Conservation (phyloP, 2,797 vertebrate genomes). For the Molothrus ater region DNA sequence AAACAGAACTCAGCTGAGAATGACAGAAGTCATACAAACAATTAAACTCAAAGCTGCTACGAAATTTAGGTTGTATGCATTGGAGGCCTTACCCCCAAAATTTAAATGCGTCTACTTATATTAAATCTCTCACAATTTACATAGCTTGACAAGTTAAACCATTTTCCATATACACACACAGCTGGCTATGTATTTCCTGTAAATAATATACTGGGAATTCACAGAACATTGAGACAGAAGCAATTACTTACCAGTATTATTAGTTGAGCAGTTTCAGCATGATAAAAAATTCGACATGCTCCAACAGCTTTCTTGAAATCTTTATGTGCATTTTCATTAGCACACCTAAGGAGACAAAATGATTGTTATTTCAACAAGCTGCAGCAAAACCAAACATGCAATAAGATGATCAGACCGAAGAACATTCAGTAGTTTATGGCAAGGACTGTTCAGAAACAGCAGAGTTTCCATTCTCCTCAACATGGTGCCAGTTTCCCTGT, state of each 20-base stretch:
- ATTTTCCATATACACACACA: not conserved
- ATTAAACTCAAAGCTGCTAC: not conserved
- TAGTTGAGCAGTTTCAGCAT: slow-evolving; percentile 88
- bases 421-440: not conserved
- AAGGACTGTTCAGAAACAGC: not conserved
- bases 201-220: not conserved
- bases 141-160: not conserved
- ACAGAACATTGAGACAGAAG: not conserved
- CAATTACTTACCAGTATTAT: slow-evolving; percentile 87
- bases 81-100: not conserved
- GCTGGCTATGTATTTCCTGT: not conserved
- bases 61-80: not conserved
- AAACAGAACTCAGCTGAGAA: not conserved
- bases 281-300: slow-evolving; percentile 91
- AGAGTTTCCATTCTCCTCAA: not conserved
- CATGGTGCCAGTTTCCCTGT: not conserved
- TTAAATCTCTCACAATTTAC: not conserved
- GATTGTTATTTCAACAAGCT: not conserved
- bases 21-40: not conserved
- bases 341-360: slow-evolving; percentile 82
- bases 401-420: not conserved
- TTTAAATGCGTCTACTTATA: not conserved
- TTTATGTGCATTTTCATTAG: slow-evolving; percentile 93
- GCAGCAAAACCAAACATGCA: not conserved
- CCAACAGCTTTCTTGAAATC: slow-evolving; percentile 99